Base-by-base conservation (phyloP, 1,140 invertebrate species). In the Colletes latitarsis region DNA sequence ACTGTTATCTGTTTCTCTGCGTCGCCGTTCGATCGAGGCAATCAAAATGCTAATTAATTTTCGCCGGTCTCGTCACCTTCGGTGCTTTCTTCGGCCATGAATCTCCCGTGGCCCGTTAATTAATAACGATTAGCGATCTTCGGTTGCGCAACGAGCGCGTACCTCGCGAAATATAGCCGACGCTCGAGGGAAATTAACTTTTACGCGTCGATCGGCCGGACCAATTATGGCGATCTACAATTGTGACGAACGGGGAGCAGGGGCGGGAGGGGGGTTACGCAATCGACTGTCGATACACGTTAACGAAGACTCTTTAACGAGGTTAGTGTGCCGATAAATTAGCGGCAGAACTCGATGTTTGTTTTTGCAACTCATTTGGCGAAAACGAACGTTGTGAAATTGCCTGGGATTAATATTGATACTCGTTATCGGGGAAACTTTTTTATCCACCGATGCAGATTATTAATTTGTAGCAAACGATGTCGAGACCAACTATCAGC, bases 41-140 rank as follows among this genome's bases (percentile, higher is more conserved):
- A 73, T 79, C 77, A 49, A 79, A 64, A 79, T 79, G 60, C 58
- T 21, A 64, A 79, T 73, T 41, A 49, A 57, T 73, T 57, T 73
- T 64, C 64, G 3, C n/a, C 30, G 3, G 17, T 21, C 4, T 53
- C 43, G 9, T 68, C 41, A n/a, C 41, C 66, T 19, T 49, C 17
- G 15, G 43, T 19, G 63, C 14, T 76, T 70, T 60, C 66, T 46
- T 60, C 41, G 46, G 14, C 19, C 0, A 6, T 0, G 30, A 58
- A 71, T 78, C 58, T 53, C n/a, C n/a, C 1, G 39, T 0, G 41
- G 15, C 10, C 46, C 0, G 30, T 64, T 64, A 73, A 78, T 72
- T 64, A 72, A 77, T 72, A 72, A 78, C 63, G 55, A 73, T 79
- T 64, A 73, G 12, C n/a, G 4, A 17, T 8, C 1, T 30, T 6